Conservation (phyloP, 2,888 invertebrate species). For the Sinhomidia bicolor region DNA sequence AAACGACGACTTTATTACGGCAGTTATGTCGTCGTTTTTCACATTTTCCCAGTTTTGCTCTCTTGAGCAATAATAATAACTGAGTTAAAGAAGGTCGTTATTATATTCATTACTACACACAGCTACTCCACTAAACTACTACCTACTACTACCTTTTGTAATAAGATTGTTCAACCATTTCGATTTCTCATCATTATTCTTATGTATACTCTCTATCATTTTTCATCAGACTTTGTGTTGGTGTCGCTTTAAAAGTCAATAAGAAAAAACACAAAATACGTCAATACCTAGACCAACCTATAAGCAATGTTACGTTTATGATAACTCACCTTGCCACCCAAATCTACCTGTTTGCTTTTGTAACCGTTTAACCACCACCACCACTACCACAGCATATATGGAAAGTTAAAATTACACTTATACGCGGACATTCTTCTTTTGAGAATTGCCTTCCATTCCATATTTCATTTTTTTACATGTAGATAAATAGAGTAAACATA, state of each 20-base stretch:
- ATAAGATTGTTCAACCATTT: conserved; percentile 44
- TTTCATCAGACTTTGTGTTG: too few species aligned
- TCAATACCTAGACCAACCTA: too few species aligned
- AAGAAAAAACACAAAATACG: too few species aligned
- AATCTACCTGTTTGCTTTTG: conserved; percentile 21
- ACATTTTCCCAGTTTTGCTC: conserved; percentile 14
- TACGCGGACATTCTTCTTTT: too few species aligned
- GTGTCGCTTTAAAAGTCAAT: too few species aligned
- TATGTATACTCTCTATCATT: background rate
- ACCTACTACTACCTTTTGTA: too few species aligned
- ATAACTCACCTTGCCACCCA: too few species aligned
- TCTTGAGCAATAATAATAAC: conserved; percentile 37
- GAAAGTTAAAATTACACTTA: background rate
- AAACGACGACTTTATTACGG: conserved; percentile 14
- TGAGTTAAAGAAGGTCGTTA: conserved; percentile 55
- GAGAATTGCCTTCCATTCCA: background rate
- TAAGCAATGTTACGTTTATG: too few species aligned
- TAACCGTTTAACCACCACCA: background rate
- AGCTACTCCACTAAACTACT: too few species aligned
- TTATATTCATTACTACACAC: conserved; percentile 55
- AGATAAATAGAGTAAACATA: background rate
- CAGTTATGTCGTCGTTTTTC: conserved; percentile 49
- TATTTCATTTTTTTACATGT: background rate
- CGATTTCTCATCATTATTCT: conserved; percentile 38
- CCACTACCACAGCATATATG: too few species aligned